phyloP scores from a whole-genome alignment of 1,140 invertebrate genomes.

The Neoseiulus cucumeris region DNA sequence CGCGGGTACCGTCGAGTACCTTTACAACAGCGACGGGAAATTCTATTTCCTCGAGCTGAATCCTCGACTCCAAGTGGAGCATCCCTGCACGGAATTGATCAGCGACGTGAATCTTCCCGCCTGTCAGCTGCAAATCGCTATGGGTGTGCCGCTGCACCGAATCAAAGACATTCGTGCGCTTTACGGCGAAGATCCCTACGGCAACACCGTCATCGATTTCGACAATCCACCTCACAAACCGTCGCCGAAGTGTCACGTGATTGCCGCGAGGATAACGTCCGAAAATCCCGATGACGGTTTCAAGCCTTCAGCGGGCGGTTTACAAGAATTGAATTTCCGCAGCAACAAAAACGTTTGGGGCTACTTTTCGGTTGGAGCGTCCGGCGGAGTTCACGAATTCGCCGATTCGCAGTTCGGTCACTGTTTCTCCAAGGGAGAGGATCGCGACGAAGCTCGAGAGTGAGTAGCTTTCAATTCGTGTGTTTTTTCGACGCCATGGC shows the following conservation, averaged over 20 bases:
- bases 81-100: conserved; percentile 99
- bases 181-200: conserved; percentile 80
- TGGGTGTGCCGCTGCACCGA: conserved; percentile 87
- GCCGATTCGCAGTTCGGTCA: conserved; percentile 99
- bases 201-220: conserved; percentile 65
- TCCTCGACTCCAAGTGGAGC: conserved; percentile 90
- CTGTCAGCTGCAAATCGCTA: conserved; percentile 85
- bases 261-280: conserved; percentile 92
- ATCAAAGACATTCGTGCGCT: conserved; percentile 89
- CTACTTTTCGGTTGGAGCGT: conserved; percentile 93
- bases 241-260: conserved; percentile 85
- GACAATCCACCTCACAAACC: conserved; percentile 64
- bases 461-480: conserved; percentile 29
- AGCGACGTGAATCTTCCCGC: conserved; percentile 95
- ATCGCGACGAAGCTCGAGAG: conserved; percentile 83
- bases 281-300: conserved; percentile 99
- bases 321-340: conserved; percentile 93
- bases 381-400: conserved; percentile 94
- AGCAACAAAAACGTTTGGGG: conserved; percentile 99
- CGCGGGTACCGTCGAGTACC: conserved; percentile 94
- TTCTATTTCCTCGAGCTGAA: conserved; percentile 97
- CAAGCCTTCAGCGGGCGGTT: conserved; percentile 90
- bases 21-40: conserved; percentile 69
- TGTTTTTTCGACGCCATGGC: background rate
- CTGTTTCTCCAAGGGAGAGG: conserved; percentile 98